Evolutionary conservation across 2,113 vertebrate genomes (phyloP).

Genomic region (Penelope pileata): DNA sequence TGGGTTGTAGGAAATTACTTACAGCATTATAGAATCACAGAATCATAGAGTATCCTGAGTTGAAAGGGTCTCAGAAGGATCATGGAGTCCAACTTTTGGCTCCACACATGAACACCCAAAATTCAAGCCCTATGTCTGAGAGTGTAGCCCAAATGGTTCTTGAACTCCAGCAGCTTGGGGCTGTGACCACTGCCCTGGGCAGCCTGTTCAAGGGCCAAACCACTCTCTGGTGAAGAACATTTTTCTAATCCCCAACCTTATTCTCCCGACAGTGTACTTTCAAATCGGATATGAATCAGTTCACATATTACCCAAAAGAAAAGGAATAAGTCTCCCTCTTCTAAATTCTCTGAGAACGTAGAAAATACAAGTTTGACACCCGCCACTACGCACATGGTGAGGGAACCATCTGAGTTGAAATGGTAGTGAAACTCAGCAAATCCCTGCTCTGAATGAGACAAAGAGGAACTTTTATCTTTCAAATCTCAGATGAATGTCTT

Average conservation of each 20-base stretch:
- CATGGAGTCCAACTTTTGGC: neutral
- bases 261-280: neutral
- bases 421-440: neutral
- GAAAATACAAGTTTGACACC: neutral
- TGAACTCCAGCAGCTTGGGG: neutral
- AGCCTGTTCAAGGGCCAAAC: neutral
- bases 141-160: neutral
- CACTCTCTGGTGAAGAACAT: neutral
- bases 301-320: neutral
- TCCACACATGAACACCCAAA: neutral
- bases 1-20: neutral
- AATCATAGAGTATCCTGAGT: neutral
- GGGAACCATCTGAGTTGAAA: neutral
- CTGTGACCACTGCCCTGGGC: neutral
- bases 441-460: neutral
- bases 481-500: neutral
- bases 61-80: neutral
- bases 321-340: neutral
- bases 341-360: neutral
- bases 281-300: neutral
- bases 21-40: neutral
- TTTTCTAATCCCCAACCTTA: neutral
- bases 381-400: accelerated
- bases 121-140: neutral
- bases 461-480: neutral